Evolutionary conservation across 2,888 invertebrate species (phyloP), one percentile per base, ranked within the genome.

Genomic region (Onthophagus sagittarius): DNA sequence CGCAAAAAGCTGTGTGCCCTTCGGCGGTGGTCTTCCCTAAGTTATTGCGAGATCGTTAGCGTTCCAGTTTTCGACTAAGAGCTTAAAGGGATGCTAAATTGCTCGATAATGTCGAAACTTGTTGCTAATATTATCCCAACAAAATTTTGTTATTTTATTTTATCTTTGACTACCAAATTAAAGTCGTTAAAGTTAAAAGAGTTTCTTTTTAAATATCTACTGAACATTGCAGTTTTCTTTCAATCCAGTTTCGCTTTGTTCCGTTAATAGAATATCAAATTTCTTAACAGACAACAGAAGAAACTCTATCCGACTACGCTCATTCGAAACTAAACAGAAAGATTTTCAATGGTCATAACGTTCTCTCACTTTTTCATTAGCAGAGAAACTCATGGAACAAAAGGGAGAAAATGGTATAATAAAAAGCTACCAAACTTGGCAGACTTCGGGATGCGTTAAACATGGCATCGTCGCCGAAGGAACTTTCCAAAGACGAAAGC

Each of bases 401-500:
- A 70, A 62, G 72, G 62, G 70, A 69, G 39, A 53, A 53, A 74
- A 72, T 70, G 72, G 72, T 74, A 70, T 69, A 72, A 74, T 74
- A 70, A 72, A 74, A 74, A 70, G 67, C 71, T 71, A 72, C 72
- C 74, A 72, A 74, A 74, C 72, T 74, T 74, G 69, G 71, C 53
- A 72, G 74, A 72, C 70, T 70, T 67, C 70, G 32, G 71, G 72
- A 72, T 31, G 72, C 65, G 72, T 74, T 74, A 74, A 73, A 72
- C 72, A 74, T 70, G 65, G 72, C 62, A 72, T n/a, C 15, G 67
- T 7, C 23, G 3, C 13, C 15, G 23, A 32, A n/a, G 32, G 32
- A 67, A 15, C 23, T 67, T 67, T 67, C 67, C 31, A 23, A 23
- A 15, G 67, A 67, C 67, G 32, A 23, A 23, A 23, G 32, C 70